phyloP scores from a whole-genome alignment of 2,888 invertebrate species.

The Calephelis perditalis region DNA sequence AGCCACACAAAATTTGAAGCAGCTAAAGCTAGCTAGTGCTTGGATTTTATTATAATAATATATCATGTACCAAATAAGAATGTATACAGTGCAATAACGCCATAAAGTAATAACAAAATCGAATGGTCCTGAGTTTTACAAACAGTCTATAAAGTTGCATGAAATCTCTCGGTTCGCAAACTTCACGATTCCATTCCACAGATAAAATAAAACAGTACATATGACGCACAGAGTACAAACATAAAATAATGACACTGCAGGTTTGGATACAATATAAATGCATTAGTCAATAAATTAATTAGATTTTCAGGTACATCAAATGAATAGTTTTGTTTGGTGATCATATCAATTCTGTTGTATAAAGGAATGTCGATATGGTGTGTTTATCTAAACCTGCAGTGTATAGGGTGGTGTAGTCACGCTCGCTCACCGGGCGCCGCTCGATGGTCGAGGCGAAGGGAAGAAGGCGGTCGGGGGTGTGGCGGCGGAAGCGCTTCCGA shows the following conservation, averaged over 20 bases:
- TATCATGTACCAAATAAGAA: slow-evolving; percentile 28
- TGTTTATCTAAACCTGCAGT: slow-evolving; percentile 59
- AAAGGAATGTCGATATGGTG: slow-evolving; percentile 54
- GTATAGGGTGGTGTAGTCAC: slow-evolving; percentile 57
- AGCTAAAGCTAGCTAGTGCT: slow-evolving; percentile 64
- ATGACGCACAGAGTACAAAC: slow-evolving; percentile 61
- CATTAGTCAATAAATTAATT: slow-evolving; percentile 35
- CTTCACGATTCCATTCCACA: slow-evolving; percentile 47
- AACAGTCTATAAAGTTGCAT: slow-evolving; percentile 70
- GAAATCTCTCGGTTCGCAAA: slow-evolving; percentile 37
- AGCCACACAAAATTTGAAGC: slow-evolving; percentile 48
- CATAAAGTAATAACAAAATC: slow-evolving; percentile 42
- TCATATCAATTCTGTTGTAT: slow-evolving; percentile 24
- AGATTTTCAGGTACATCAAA: slow-evolving; percentile 28
- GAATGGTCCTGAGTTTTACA: slow-evolving; percentile 74
- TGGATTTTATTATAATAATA: slow-evolving; percentile 14
- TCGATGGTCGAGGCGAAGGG: slow-evolving; percentile 75
- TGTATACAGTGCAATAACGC: slow-evolving; percentile 56
- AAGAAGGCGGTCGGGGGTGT: slow-evolving; percentile 69
- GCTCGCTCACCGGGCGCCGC: slow-evolving; percentile 77
- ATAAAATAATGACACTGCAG: slow-evolving; percentile 58
- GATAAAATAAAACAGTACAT: slow-evolving; percentile 62
- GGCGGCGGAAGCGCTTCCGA: slow-evolving; percentile 66
- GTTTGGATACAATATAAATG: slow-evolving; percentile 59
- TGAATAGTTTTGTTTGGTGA: slow-evolving; percentile 17